Conservation (phyloP, 2,797 vertebrate species). For the Siniperca obscura region DNA sequence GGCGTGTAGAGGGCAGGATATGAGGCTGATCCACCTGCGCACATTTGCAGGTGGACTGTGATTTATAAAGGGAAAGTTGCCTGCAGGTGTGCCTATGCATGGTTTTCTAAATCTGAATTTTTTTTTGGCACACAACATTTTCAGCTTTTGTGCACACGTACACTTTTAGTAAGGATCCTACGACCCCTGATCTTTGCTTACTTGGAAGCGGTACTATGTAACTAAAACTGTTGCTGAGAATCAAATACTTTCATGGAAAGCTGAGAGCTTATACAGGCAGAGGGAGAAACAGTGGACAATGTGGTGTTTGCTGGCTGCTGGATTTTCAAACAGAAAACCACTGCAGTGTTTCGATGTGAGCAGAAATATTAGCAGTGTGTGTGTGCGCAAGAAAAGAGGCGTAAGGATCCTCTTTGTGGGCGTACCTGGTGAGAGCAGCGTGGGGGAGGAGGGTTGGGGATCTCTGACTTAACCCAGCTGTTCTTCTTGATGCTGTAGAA, state of each 20-base stretch:
- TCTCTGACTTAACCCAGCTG: conserved; percentile 91
- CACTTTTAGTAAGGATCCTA: no score
- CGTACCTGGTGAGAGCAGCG: conserved; percentile 95
- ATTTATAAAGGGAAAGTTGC: no score
- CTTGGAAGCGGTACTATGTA: fast-evolving
- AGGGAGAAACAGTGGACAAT: background rate
- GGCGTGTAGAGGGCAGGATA: no score
- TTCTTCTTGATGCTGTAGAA: conserved; percentile 94
- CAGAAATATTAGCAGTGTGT: background rate
- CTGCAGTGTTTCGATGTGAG: background rate
- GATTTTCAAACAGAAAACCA: background rate
- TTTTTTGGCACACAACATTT: no score
- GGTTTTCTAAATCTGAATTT: no score
- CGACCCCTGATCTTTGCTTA: background rate
- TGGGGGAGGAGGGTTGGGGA: conserved; percentile 91
- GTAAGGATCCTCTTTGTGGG: background rate
- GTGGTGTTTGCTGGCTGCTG: no score
- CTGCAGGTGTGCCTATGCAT: no score
- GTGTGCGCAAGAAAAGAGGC: background rate
- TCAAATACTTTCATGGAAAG: background rate
- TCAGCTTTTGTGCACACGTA: no score
- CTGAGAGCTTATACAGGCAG: background rate
- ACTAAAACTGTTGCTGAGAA: background rate
- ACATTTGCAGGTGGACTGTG: no score
- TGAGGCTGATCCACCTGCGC: no score